Conservation (phyloP, 2,797 vertebrate species). For the Anniella stebbinsi region DNA sequence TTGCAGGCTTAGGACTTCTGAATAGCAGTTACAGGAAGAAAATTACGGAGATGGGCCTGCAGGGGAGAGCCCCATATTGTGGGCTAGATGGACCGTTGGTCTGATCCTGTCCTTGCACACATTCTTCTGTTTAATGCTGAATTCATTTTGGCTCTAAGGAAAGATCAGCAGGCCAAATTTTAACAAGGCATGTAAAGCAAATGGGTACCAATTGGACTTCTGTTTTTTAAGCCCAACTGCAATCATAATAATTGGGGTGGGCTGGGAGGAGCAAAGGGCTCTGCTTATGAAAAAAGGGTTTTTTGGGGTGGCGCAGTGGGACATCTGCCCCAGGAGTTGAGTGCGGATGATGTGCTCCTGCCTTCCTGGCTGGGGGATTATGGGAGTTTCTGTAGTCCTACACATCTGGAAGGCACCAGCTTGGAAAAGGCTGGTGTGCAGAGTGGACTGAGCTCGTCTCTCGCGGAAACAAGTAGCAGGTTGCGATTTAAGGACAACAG, state of each 20-base stretch:
- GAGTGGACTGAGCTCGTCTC: not conserved
- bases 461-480: not conserved
- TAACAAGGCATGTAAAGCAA: not conserved
- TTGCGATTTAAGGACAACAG: not conserved
- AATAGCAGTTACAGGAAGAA: not conserved
- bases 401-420: too few relatives aligned
- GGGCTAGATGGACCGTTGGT: not conserved
- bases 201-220: too few relatives aligned
- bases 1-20: not conserved
- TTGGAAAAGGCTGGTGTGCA: too few relatives aligned
- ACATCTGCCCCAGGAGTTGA: not conserved
- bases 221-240: not conserved
- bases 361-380: not conserved
- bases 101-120: not conserved
- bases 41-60: not conserved
- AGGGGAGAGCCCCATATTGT: not conserved
- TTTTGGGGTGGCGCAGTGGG: not conserved
- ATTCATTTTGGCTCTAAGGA: not conserved
- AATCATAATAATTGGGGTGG: not conserved
- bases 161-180: not conserved
- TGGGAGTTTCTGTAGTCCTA: not conserved
- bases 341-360: too few relatives aligned
- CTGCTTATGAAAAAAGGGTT: not conserved
- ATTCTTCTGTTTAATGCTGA: not conserved
- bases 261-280: too few relatives aligned